Conservation (phyloP, 1,140 invertebrate genomes). For the Hestina assimilis region DNA sequence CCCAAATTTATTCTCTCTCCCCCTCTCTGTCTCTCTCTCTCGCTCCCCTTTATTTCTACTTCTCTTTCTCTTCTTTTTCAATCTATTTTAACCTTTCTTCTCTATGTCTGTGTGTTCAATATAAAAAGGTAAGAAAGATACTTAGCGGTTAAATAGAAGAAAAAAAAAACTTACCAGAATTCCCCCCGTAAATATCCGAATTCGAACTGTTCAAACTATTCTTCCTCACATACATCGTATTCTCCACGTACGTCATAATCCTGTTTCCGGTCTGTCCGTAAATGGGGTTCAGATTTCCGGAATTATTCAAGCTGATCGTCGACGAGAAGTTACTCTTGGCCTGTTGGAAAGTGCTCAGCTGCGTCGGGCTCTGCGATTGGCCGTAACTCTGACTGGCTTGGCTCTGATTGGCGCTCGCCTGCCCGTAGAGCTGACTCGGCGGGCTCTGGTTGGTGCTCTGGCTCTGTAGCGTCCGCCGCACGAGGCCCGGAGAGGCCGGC, state of each 20-base stretch:
- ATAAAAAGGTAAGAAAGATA: too few relatives aligned
- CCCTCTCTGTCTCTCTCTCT: not conserved
- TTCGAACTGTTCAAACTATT: slow-evolving; percentile 61
- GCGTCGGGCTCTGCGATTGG: slow-evolving; percentile 29
- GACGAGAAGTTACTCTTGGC: slow-evolving; percentile 67
- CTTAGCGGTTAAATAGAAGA: not conserved
- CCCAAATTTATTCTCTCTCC: not conserved
- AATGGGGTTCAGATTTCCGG: slow-evolving; percentile 72
- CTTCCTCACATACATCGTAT: slow-evolving; percentile 60
- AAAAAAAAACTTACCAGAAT: slow-evolving; percentile 39
- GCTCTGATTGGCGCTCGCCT: too few relatives aligned
- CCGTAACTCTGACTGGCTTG: slow-evolving; percentile 28
- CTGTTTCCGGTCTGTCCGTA: slow-evolving; percentile 73
- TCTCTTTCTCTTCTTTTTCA: not conserved
- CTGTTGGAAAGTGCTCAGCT: slow-evolving; percentile 78
- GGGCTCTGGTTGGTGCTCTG: slow-evolving; percentile 41
- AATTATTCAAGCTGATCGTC: slow-evolving; percentile 47
- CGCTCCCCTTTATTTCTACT: not conserved
- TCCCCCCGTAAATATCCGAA: slow-evolving; percentile 54
- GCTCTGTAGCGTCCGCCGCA: slow-evolving; percentile 79
- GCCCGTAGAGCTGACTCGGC: slow-evolving; percentile 22
- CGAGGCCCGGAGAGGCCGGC: slow-evolving; percentile 88
- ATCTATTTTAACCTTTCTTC: too few relatives aligned
- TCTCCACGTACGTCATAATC: slow-evolving; percentile 64
- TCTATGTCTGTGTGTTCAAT: too few relatives aligned